phyloP scores from a whole-genome alignment of 2,888 invertebrate genomes.

The Aricia artaxerxes region DNA sequence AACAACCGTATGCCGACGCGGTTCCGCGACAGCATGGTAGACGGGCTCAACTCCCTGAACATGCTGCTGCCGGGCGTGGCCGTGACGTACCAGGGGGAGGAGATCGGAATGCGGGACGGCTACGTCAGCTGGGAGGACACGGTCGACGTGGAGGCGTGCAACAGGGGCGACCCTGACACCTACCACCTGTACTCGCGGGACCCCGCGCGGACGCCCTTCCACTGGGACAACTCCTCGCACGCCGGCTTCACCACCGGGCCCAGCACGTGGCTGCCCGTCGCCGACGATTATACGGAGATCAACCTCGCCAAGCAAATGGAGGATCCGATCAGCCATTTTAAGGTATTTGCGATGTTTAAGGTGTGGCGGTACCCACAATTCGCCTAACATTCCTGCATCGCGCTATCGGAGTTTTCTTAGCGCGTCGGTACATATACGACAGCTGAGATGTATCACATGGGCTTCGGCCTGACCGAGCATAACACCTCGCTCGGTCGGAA shows the following conservation, averaged over 20 bases:
- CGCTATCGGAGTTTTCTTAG: too few relatives aligned
- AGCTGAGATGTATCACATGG: too few relatives aligned
- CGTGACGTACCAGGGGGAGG: slow-evolving; percentile 91
- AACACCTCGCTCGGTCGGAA: too few relatives aligned
- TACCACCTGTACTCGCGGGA: slow-evolving; percentile 80
- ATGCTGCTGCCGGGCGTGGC: slow-evolving; percentile 88
- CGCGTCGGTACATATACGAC: too few relatives aligned
- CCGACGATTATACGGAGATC: slow-evolving; percentile 78
- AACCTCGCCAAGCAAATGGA: slow-evolving; percentile 80
- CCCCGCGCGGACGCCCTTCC: slow-evolving; percentile 83
- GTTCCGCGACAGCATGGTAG: slow-evolving; percentile 82
- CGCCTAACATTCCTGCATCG: too few relatives aligned
- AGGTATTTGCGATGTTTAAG: slow-evolving; percentile 48
- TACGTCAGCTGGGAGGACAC: slow-evolving; percentile 80
- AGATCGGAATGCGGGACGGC: slow-evolving; percentile 86
- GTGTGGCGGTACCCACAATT: too few relatives aligned
- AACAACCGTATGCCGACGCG: slow-evolving; percentile 82
- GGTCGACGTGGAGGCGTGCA: slow-evolving; percentile 78
- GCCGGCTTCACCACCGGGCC: slow-evolving; percentile 82
- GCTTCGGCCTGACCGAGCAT: too few relatives aligned
- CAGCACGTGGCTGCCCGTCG: slow-evolving; percentile 85
- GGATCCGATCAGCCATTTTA: slow-evolving; percentile 75
- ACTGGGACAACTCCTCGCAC: slow-evolving; percentile 80
- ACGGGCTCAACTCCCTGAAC: slow-evolving; percentile 85
- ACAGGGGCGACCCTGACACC: slow-evolving; percentile 74